These are phyloP conservation scores for Drosophila austrosaltans DNA, from an alignment of 2,888 invertebrate species.

Conservation along the genomic window DNA sequence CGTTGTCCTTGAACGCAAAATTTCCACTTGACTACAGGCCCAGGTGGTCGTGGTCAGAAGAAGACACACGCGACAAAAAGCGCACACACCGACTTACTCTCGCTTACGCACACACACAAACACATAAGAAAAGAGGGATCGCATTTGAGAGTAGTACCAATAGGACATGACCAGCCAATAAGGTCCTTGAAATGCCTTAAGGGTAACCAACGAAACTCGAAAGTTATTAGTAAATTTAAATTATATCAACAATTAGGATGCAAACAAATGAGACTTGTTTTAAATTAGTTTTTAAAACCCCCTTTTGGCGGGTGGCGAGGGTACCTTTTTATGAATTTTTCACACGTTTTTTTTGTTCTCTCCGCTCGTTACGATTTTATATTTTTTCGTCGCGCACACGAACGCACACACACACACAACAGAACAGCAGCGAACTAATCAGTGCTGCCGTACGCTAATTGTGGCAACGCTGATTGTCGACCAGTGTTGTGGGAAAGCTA, in stretches of 20 bases:
- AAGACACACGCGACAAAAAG: constrained; percentile 41
- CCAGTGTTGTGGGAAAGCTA: not conserved
- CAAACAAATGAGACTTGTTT: constrained; percentile 24
- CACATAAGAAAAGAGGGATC: constrained; percentile 27
- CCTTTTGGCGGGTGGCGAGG: constrained; percentile 12
- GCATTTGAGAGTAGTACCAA: constrained; percentile 18
- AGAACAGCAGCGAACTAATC: constrained; percentile 41
- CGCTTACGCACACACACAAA: constrained; percentile 27
- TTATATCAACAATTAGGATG: constrained; percentile 19
- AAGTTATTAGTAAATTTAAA: constrained; percentile 2
- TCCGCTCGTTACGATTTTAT: constrained; percentile 73
- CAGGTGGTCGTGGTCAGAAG: constrained; percentile 64
- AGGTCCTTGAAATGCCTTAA: constrained; percentile 57
- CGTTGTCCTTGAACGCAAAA: constrained; percentile 81
- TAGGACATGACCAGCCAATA: constrained; percentile 17
- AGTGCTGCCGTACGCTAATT: not conserved
- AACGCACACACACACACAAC: constrained; percentile 60
- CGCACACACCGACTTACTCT: constrained; percentile 19
- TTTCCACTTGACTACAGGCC: constrained; percentile 69
- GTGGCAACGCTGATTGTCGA: not conserved
- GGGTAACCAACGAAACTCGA: constrained; percentile 5
- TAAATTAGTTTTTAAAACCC: not conserved
- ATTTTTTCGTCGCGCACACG: constrained; percentile 71
- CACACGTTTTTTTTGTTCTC: constrained; percentile 62
- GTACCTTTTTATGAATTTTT: constrained; percentile 71